Conservation (phyloP, 2,797 vertebrate species). For the Dendrocincla tyrannina region DNA sequence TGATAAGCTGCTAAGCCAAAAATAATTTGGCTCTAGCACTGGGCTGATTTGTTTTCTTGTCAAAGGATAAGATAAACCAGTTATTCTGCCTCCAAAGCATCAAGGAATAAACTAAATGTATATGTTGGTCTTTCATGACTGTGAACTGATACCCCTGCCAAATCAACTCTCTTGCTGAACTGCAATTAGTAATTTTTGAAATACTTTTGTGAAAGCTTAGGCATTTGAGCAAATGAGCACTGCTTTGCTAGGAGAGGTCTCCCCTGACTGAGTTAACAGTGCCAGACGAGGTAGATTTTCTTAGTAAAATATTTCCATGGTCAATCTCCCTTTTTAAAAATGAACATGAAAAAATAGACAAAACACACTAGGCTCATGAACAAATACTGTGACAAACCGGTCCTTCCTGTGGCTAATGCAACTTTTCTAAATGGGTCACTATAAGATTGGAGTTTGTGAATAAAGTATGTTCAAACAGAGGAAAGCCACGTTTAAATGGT, state of each 20-base stretch:
- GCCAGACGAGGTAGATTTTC: background rate
- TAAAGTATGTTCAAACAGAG: background rate
- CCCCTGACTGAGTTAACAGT: background rate
- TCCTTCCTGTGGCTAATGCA: background rate
- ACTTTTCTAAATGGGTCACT: background rate
- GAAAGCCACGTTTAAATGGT: background rate
- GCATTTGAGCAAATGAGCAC: rapidly evolving
- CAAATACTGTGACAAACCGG: background rate
- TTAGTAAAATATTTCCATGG: background rate
- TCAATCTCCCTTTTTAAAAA: background rate
- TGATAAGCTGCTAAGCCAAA: background rate
- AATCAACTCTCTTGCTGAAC: background rate
- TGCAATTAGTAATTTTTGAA: background rate
- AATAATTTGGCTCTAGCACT: background rate
- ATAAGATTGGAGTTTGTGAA: background rate
- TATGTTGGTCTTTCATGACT: background rate
- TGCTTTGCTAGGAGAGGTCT: background rate
- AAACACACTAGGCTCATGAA: background rate
- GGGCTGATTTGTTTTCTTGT: background rate
- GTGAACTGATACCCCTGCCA: background rate
- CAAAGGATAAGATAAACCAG: background rate
- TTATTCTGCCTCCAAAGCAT: background rate
- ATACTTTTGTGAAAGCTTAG: background rate
- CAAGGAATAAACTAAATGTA: background rate
- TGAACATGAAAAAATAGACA: background rate